Evolutionary conservation across 2,797 vertebrate species (phyloP), one percentile per base, ranked within the genome.

Genomic region (Anguilla megastoma): DNA sequence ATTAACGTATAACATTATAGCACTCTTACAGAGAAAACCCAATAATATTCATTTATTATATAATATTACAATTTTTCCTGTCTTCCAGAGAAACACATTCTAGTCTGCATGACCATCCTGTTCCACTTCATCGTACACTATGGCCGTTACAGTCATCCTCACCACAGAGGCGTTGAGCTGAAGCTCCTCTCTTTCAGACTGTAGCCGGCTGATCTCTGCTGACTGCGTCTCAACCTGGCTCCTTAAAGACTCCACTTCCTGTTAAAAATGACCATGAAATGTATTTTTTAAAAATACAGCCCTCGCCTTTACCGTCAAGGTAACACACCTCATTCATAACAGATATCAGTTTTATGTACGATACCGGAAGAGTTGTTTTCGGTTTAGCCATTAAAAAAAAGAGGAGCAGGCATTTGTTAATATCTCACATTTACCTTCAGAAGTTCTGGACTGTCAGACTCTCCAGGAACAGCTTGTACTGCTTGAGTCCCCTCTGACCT

Each of bases 241-340:
- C 92, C 94, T 97, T 90, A 99, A 94, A 30, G 90, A 82, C 91
- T 97, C 96, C 74, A 98, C 85, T 87, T 99, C 98, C 98, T 99
- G 91, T 12, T 90, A 90, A 76, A 89, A 66, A 85, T 91, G 85
- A 93, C 90, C 16, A 87, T 33, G 41, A 60, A 36, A 41, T 7
- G 30, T n/a, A 21, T 5, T 74, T 41, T 41, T 3, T 3, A 3
- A 41, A 27, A 84, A n/a, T 12, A 84, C 24, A 27, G 24, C 48
- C 24, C 9, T 0, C 1, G 1, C 27, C 30, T 16, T 52, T 2
- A 27, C 8, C 21, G 2, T 52, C 18, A 24, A 27, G 33, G 33
- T 74, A 33, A 36, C 36, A 74, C 66, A 69, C 7, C 8, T 69
- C 66, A 69, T 27, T 8, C 66, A 69, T 69, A 36, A 36, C 71